Conservation (phyloP, 2,888 invertebrate genomes). For the Campoplex capitator region DNA sequence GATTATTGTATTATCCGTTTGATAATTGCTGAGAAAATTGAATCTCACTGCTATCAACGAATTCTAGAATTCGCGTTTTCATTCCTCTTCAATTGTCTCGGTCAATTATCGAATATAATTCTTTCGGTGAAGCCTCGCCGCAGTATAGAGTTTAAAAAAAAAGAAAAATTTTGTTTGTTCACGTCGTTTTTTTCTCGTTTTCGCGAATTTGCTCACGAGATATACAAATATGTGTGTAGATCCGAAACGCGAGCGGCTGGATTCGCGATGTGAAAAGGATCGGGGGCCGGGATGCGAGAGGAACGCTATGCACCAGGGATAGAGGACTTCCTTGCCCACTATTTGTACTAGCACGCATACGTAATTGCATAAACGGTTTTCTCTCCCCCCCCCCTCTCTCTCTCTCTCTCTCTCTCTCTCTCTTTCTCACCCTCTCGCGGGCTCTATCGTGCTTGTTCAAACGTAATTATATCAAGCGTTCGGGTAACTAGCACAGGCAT, state of each 20-base stretch:
- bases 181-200: neutral
- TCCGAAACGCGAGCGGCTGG: slow-evolving; percentile 20
- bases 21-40: no score
- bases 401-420: neutral
- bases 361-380: slow-evolving; percentile 70
- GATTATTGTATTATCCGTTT: no score
- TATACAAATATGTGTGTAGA: slow-evolving; percentile 27
- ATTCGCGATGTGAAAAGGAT: slow-evolving; percentile 11
- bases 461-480: slow-evolving; percentile 69
- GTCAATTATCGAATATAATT: no score
- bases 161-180: no score
- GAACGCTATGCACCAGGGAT: slow-evolving; percentile 1
- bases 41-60: no score
- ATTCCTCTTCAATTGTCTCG: no score
- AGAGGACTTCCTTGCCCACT: slow-evolving; percentile 53
- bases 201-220: neutral
- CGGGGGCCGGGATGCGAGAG: neutral
- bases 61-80: no score
- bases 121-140: no score
- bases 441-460: slow-evolving; percentile 62
- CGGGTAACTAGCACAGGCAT: slow-evolving; percentile 67
- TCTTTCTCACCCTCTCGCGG: slow-evolving; percentile 42
- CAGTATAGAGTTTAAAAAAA: no score
- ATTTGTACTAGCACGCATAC: slow-evolving; percentile 69
- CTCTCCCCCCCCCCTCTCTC: slow-evolving; percentile 15